Conservation (phyloP, 2,113 vertebrate species). For the Tupaia chinensis region DNA sequence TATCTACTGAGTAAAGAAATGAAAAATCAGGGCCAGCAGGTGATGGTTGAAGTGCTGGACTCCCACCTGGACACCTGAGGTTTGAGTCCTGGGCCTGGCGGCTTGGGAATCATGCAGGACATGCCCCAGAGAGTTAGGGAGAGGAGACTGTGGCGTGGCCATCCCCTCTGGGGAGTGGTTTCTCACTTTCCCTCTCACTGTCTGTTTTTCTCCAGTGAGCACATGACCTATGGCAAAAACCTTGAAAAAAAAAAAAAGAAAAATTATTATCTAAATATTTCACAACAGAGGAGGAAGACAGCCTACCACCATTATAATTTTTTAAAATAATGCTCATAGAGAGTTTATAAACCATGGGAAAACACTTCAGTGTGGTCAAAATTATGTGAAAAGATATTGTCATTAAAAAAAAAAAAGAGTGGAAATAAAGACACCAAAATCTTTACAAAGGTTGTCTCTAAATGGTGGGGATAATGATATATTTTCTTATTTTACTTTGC, state of each 20-base stretch:
- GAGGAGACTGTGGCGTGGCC: too few relatives aligned
- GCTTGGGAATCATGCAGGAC: too few relatives aligned
- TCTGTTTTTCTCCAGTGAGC: too few relatives aligned
- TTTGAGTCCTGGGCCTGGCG: too few relatives aligned
- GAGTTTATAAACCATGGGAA: not conserved
- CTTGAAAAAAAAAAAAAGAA: too few relatives aligned
- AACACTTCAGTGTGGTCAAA: not conserved
- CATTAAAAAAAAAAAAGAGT: not conserved
- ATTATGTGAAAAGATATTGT: not conserved
- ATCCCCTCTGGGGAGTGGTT: too few relatives aligned
- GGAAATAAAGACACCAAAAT: not conserved
- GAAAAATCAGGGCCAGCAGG: not conserved
- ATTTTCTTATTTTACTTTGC: conserved; percentile 1
- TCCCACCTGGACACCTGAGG: too few relatives aligned
- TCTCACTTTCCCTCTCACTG: too few relatives aligned
- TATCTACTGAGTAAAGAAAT: conserved; percentile 4
- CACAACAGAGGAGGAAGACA: not conserved
- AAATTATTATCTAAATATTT: not conserved
- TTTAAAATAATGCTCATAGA: not conserved
- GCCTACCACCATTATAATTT: too few relatives aligned
- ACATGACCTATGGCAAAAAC: too few relatives aligned
- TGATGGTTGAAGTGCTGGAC: too few relatives aligned
- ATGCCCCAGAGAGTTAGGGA: too few relatives aligned
- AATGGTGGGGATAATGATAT: not conserved
- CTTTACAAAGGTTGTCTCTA: not conserved